Evolutionary conservation across 2,797 vertebrate species (phyloP).

Genomic region (Carcharodon carcharias): DNA sequence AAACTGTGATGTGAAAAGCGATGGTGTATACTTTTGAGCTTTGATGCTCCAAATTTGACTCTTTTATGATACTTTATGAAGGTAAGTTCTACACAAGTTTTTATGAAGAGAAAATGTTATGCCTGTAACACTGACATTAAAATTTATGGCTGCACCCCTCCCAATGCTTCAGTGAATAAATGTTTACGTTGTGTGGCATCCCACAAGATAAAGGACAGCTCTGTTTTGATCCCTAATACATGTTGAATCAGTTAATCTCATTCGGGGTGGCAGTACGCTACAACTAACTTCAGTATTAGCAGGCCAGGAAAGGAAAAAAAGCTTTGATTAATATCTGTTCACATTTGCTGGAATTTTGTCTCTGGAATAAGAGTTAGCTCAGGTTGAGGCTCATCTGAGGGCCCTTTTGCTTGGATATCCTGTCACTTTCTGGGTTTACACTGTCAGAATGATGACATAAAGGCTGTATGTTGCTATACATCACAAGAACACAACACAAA

Average conservation of each 20-base stretch:
- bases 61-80: not conserved
- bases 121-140: not conserved
- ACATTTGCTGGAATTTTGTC: not conserved
- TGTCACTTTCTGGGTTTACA: not conserved
- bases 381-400: not conserved
- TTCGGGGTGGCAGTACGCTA: not conserved
- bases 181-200: not conserved
- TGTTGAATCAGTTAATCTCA: not conserved
- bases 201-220: not conserved
- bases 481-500: too few relatives aligned
- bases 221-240: not conserved
- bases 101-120: not conserved
- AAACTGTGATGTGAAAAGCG: not conserved
- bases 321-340: not conserved
- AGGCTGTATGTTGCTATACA: not conserved
- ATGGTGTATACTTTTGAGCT: not conserved
- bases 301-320: not conserved
- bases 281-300: not conserved
- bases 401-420: not conserved
- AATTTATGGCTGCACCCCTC: not conserved
- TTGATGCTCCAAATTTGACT: not conserved
- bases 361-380: not conserved
- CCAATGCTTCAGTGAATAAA: constrained; percentile 14
- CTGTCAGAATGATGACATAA: not conserved
- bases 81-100: not conserved